Evolutionary conservation across 2,888 invertebrate genomes (phyloP), one percentile per base, ranked within the genome.

Genomic region (Drosophila lacicola): DNA sequence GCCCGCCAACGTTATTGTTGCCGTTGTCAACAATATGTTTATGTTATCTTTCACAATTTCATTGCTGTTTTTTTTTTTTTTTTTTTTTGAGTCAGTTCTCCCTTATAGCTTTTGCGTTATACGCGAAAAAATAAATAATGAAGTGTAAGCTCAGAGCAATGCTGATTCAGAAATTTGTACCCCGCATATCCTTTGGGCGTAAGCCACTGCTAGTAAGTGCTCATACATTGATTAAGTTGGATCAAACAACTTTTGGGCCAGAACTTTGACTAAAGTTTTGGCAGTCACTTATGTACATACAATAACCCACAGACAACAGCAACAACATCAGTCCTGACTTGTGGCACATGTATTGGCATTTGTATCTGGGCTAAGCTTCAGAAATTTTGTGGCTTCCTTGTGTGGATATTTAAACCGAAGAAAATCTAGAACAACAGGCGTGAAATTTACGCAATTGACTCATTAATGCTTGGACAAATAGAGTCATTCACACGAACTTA

Each of bases 391-490:
- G 82, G 82, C 68, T 77, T 57, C 39, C 11, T 46, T 17, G 9
- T n/a, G 25, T 25, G 51, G 14, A 70, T 78, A 83, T 86, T 87
- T 84, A 81, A 87, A 84, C 70, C 62, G 47, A 77, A 62, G 54
- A 70, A 68, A 51, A 58, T 65, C 46, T 33, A 56, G 56, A 47
- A 68, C 65, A 80, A 61, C 67, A 68, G 80, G 78, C 87, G 81
- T 81, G 79, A 86, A 87, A 83, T 85, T 86, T 86, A 86, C 87
- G 82, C 81, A 86, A 88, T 88, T 80, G 78, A 80, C 88, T 54
- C 70, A 81, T 79, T 81, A 88, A 85, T 80, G 83, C 65, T 74
- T 61, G 79, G 72, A 81, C 81, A 83, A 81, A 82, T 82, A 84
- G 74, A 83, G 74, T 69, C 84, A 83, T 82, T 80, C 58, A 69